Conservation (phyloP, 2,888 invertebrate genomes). For the Nasonovia ribisnigri region DNA sequence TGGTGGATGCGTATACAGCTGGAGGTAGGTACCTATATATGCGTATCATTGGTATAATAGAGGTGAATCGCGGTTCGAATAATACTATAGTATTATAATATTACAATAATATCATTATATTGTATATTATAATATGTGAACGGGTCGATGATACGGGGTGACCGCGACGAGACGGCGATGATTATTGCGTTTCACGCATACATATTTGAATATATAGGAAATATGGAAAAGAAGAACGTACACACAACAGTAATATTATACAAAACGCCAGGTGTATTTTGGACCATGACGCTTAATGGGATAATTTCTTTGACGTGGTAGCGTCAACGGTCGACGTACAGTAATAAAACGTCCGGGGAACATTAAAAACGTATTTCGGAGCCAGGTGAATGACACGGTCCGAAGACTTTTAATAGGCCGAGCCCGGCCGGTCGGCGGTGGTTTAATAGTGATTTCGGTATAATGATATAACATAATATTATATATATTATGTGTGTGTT, state of each 20-base stretch:
- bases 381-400: slow-evolving; percentile 46
- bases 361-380: slow-evolving; percentile 40
- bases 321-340: slow-evolving; percentile 8
- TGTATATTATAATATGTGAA: background rate
- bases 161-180: background rate
- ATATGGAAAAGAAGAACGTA: background rate
- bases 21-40: background rate
- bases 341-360: background rate
- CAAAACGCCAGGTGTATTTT: slow-evolving; percentile 36
- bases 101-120: background rate
- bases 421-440: background rate
- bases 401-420: slow-evolving; percentile 29
- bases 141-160: background rate
- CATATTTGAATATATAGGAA: background rate
- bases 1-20: too few relatives aligned
- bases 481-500: background rate
- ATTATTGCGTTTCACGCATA: background rate
- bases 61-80: background rate
- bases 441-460: slow-evolving; percentile 14
- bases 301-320: background rate
- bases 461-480: background rate
- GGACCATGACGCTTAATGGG: slow-evolving; percentile 40
- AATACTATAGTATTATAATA: background rate
- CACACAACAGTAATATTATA: background rate
- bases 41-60: background rate